These are phyloP conservation scores for Drosophila trapezifrons DNA, from an alignment of 1,140 invertebrate genomes.

Conservation along the genomic window DNA sequence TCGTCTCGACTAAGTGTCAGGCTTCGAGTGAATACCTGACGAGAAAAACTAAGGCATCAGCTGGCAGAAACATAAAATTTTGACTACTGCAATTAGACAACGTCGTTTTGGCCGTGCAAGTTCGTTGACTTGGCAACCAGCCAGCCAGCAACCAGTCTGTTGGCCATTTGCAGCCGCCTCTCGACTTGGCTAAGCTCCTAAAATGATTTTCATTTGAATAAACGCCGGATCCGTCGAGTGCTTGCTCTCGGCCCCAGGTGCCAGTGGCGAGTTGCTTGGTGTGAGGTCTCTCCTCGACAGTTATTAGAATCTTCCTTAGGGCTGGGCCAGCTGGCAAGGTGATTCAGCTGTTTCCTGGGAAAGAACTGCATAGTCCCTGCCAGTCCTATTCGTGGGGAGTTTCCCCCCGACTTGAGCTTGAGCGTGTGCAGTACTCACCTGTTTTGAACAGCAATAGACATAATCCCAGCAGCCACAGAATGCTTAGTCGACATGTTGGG, in stretches of 20 bases:
- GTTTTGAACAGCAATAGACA: constrained; percentile 62
- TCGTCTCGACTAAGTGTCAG: background rate
- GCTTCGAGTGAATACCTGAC: background rate
- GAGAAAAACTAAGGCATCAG: constrained; percentile 3
- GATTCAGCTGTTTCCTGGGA: constrained; percentile 25
- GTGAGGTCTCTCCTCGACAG: background rate
- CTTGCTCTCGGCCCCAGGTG: background rate
- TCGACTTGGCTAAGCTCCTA: background rate
- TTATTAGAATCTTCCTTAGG: constrained; percentile 26
- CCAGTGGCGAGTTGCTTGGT: background rate
- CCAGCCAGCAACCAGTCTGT: background rate
- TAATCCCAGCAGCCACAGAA: constrained; percentile 71
- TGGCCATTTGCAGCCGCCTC: background rate
- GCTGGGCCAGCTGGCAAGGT: constrained; percentile 7
- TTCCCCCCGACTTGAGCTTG: too few species aligned
- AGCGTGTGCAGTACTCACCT: constrained; percentile 48
- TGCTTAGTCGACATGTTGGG: constrained; percentile 56
- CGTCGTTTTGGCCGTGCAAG: background rate
- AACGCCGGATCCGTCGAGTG: background rate
- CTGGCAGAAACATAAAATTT: constrained; percentile 4
- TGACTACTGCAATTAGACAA: constrained; percentile 7
- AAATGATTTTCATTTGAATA: constrained; percentile 2
- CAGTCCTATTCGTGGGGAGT: background rate
- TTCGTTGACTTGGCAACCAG: constrained; percentile 26
- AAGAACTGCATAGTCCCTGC: background rate